Conservation (phyloP, 2,797 vertebrate genomes). For the Phoxinus dragarum region DNA sequence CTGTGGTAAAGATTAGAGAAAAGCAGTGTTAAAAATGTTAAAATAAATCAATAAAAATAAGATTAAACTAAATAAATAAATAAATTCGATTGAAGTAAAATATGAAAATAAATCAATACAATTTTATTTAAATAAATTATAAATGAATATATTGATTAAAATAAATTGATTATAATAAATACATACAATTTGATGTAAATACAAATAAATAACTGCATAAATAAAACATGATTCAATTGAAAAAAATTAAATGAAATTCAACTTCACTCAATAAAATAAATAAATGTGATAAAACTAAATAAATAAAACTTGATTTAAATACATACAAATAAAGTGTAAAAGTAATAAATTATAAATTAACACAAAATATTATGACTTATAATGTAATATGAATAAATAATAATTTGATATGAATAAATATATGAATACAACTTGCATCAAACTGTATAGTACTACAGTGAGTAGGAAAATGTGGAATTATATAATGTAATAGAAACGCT, state of each 20-base stretch:
- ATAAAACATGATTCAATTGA: not conserved
- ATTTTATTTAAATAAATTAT: not conserved
- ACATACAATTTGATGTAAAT: not conserved
- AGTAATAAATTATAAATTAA: too few relatives aligned
- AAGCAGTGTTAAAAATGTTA: too few relatives aligned
- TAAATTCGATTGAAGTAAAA: too few relatives aligned
- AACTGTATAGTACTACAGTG: not conserved
- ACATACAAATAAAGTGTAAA: not conserved
- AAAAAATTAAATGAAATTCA: not conserved
- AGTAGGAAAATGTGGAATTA: not conserved
- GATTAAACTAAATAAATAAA: too few relatives aligned
- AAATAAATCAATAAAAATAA: too few relatives aligned
- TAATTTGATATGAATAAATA: not conserved
- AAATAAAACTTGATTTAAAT: not conserved
- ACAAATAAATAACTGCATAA: too few relatives aligned
- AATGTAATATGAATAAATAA: too few relatives aligned
- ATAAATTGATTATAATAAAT: not conserved
- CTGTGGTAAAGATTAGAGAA: too few relatives aligned
- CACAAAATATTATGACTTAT: not conserved
- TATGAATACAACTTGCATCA: not conserved
- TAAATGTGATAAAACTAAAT: not conserved
- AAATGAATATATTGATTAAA: not conserved
- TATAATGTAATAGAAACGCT: not conserved
- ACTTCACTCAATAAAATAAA: not conserved
- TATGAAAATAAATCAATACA: too few relatives aligned